Base-by-base conservation (phyloP, 35 echinoderm and acorn worm genomes). In the Nesometra sesokonis region DNA sequence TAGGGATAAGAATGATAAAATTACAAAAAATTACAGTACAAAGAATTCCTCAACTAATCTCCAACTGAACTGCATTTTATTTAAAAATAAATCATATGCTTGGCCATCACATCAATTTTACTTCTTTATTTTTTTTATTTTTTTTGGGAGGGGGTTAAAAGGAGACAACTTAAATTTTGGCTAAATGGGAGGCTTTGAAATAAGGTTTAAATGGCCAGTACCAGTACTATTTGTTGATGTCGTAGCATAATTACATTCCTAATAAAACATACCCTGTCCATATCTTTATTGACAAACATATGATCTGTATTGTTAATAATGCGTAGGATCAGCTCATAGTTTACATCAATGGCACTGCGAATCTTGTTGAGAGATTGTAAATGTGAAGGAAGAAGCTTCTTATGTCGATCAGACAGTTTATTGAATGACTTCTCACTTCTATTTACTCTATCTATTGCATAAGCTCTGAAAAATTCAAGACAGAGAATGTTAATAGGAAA, bases 261-360 rank as follows among this genome's bases (percentile, higher is more conserved):
- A n/a, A n/a, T n/a, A n/a, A 88, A 32, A 84, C 57, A 67, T 32
- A 76, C 85, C 39, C n/a, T n/a, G n/a, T 89, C 91, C 31, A 82
- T 35, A 17, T 90, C 83, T 76, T 86, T 89, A 84, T 98, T 98
- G 34, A 92, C 95, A 94, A 98, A 98, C 89, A 98, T 98, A 47
- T 89, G 36, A 33, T 84, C 92, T 30, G 95, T 92, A 31, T 89
- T 77, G 52, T 94, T 47, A 29, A 94, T 29, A 80, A 94, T 98
- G 5, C 90, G 77, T 47, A 91, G 89, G 29, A 98, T 91, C 84
- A 98, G 78, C 79, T 94, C 92, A 86, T 82, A 85, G 67, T 98
- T 98, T 77, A 91, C 89, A 0, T 91, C 89, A 32, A 94, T 88
- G 76, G 92, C 94, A 35, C 57, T 47, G 47, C 87, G 82, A 33